A percentile compares a stretch with the other conserved stretches of the same genome.
These are phyloP conservation scores for Ormia ochracea DNA, from an alignment of 2,888 invertebrate species.

Conservation along the genomic window DNA sequence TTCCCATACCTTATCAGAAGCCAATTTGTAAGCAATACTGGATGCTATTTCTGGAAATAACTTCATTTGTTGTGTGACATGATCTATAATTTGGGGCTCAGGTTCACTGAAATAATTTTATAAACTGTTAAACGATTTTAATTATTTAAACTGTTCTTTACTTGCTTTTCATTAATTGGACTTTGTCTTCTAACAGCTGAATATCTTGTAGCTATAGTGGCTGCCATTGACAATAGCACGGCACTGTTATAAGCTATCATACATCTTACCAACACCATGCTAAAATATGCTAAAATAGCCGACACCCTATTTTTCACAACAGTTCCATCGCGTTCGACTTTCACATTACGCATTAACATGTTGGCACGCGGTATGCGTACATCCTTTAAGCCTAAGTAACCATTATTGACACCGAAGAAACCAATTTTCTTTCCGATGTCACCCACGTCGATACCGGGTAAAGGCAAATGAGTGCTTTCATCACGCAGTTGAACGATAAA, in stretches of 20 bases:
- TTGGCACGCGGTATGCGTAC: conserved; percentile 90
- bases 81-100: conserved; percentile 94
- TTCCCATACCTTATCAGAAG: conserved; percentile 23
- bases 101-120: conserved; percentile 80
- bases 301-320: conserved; percentile 88
- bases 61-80: conserved; percentile 95
- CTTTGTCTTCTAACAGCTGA: conserved; percentile 93
- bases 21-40: conserved; percentile 86
- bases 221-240: conserved; percentile 85
- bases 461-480: conserved; percentile 89
- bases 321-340: conserved; percentile 93
- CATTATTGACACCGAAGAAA: conserved; percentile 93
- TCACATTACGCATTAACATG: conserved; percentile 94
- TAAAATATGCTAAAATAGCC: conserved; percentile 89
- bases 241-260: conserved; percentile 85
- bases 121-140: background rate
- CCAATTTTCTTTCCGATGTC: conserved; percentile 97
- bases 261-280: conserved; percentile 93
- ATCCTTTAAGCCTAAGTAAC: conserved; percentile 90
- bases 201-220: conserved; percentile 92
- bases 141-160: background rate
- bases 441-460: conserved; percentile 91
- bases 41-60: conserved; percentile 89
- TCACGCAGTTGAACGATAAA: conserved; percentile 95
- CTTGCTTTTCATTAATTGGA: conserved; percentile 85